phyloP scores from a whole-genome alignment of 2,113 vertebrate genomes.

The Charadrius vociferus region DNA sequence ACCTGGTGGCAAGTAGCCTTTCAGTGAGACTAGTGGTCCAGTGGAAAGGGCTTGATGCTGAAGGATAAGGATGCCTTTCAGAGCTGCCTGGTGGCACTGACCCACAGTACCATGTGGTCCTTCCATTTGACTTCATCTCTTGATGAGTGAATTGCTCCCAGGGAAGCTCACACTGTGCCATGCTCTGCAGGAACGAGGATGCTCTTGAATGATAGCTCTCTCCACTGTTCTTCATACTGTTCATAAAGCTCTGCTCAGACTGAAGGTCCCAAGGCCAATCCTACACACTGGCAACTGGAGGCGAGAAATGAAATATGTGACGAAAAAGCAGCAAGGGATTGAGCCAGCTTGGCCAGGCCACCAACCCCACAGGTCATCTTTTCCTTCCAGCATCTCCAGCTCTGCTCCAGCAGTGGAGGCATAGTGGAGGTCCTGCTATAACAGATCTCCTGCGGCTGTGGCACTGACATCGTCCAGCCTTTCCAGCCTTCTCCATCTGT shows the following conservation, averaged over 20 bases:
- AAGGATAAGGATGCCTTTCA: neutral
- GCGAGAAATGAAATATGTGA: neutral
- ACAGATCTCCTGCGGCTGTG: neutral
- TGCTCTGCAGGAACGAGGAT: neutral
- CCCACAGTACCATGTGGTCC: neutral
- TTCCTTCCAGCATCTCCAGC: neutral
- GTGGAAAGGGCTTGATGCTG: neutral
- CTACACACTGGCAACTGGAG: neutral
- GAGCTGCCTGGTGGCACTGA: neutral
- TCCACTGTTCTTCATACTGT: neutral
- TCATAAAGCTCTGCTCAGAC: neutral
- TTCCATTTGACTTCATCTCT: neutral
- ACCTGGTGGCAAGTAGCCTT: neutral
- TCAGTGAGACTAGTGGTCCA: neutral
- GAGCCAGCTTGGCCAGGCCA: neutral
- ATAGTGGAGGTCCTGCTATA: neutral
- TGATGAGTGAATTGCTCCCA: neutral
- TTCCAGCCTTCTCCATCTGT: constrained; percentile 15
- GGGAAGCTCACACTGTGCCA: neutral
- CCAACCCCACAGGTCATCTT: neutral
- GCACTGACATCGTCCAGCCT: neutral
- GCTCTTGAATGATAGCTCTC: neutral
- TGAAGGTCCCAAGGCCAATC: neutral
- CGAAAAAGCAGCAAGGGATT: neutral
- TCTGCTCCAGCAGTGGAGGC: neutral